Conservation (phyloP, 2,113 vertebrate genomes). For the Melanostigma gelatinosum region DNA sequence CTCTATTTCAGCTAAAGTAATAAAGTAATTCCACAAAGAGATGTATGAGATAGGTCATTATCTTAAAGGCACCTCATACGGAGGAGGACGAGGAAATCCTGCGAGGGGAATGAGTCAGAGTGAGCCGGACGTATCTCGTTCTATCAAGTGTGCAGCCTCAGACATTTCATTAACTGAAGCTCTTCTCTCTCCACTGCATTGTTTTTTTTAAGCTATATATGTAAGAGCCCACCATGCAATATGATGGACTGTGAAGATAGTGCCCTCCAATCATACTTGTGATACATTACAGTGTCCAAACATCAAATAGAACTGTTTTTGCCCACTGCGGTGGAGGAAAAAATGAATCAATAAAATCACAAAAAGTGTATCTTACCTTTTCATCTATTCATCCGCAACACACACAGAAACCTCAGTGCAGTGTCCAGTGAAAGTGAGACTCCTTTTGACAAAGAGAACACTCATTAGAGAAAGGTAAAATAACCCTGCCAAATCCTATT, state of each 20-base stretch:
- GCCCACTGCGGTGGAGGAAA: slow-evolving; percentile 27
- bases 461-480: not conserved
- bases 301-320: slow-evolving; percentile 10
- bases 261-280: slow-evolving; percentile 1
- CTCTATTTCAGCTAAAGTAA: slow-evolving; percentile 36
- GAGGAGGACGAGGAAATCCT: slow-evolving; percentile 61
- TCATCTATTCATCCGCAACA: not conserved
- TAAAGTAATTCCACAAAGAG: slow-evolving; percentile 29
- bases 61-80: slow-evolving; percentile 34
- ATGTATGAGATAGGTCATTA: slow-evolving; percentile 19
- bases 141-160: slow-evolving; percentile 55
- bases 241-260: slow-evolving; percentile 33
- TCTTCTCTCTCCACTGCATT: slow-evolving; percentile 31
- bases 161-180: slow-evolving; percentile 66
- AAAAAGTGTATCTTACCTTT: not conserved
- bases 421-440: slow-evolving; percentile 20
- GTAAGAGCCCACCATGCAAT: slow-evolving; percentile 28
- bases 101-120: slow-evolving; percentile 58
- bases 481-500: not conserved
- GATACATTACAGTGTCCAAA: slow-evolving; percentile 17
- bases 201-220: slow-evolving; percentile 12
- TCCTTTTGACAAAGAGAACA: not conserved
- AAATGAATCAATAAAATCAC: not conserved
- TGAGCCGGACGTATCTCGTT: slow-evolving; percentile 62
- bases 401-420: not conserved